Base-by-base conservation (phyloP, 2,797 vertebrate species). In the Antennarius maculatus region DNA sequence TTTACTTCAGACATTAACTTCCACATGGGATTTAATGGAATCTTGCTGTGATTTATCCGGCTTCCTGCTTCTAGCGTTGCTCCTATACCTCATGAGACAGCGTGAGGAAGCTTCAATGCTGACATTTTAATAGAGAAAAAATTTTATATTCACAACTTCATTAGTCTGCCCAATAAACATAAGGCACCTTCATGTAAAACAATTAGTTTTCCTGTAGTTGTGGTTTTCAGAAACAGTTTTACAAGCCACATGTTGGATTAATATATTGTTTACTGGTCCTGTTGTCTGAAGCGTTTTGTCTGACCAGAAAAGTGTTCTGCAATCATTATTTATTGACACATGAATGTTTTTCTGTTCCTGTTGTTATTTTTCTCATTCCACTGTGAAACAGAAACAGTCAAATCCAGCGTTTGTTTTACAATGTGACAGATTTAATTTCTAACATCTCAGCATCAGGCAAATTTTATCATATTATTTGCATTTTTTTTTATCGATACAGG, bases 31-130 rank as follows among this genome's bases (percentile, higher is more conserved):
- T 27, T 76, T 66, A 71, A 76, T 69, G 71, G 67, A 70, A 67
- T 79, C 77, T 72, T 74, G 53, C 60, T 65, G 66, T 64, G 78
- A 81, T 85, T 78, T 59, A 76, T 78, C 50, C 62, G 41, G 63
- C 79, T 77, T 87, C 83, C 82, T 82, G 66, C 59, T 61, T 72
- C 78, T 80, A 60, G 65, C 57, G 16, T 55, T 49, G 69, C 68
- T 61, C 45, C 58, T 37, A 49, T 59, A 16, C 51, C 34, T 53
- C 47, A 27, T 31, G 27, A 14, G 27, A 62, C 62, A 34, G 39
- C 16, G 43, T 18, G 50, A 17, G 12, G 10, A 42, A 58, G 17
- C 54, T 16, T 34, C 31, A 64, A 52, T 43, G 7, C 28, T 12
- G 17, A 65, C 29, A 27, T 71, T 58, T 50, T 43, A 29, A 63